A percentile compares a stretch with the other conserved stretches of the same genome.
These are phyloP conservation scores for Portevinia maculata DNA, from an alignment of 2,888 invertebrate species.

Conservation along the genomic window DNA sequence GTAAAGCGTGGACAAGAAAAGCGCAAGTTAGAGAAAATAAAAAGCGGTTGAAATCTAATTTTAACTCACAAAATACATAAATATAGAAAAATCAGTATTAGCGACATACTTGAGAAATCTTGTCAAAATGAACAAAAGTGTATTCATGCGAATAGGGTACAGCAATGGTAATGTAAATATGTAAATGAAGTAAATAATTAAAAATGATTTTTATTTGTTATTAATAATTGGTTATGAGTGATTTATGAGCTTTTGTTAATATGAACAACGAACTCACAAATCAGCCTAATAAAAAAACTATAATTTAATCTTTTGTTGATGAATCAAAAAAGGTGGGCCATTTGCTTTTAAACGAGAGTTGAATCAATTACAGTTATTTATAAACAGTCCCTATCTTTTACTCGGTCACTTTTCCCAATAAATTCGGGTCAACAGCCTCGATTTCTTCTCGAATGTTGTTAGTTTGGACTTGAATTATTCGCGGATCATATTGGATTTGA, in stretches of 20 bases:
- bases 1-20: slow-evolving; percentile 25
- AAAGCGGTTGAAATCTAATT: slow-evolving; percentile 44
- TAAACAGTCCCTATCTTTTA: too few species aligned
- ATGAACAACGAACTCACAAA: too few species aligned
- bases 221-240: background rate
- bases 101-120: slow-evolving; percentile 36
- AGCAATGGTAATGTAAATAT: slow-evolving; percentile 58
- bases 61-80: slow-evolving; percentile 34
- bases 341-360: too few species aligned
- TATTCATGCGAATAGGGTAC: slow-evolving; percentile 23
- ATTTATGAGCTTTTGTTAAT: background rate
- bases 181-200: slow-evolving; percentile 11
- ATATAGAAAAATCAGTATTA: slow-evolving; percentile 64
- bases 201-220: background rate
- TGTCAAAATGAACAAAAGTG: slow-evolving; percentile 17
- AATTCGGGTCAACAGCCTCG: too few species aligned
- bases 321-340: too few species aligned
- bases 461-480: too few species aligned
- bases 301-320: too few species aligned
- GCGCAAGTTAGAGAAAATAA: slow-evolving; percentile 41
- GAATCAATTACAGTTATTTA: too few species aligned
- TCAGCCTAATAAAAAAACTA: too few species aligned
- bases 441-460: too few species aligned
- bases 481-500: too few species aligned
- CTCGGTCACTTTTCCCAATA: too few species aligned